Evolutionary conservation across 1,140 invertebrate genomes (phyloP), one percentile per base, ranked within the genome.

Genomic region (Caenorhabditis latens): DNA sequence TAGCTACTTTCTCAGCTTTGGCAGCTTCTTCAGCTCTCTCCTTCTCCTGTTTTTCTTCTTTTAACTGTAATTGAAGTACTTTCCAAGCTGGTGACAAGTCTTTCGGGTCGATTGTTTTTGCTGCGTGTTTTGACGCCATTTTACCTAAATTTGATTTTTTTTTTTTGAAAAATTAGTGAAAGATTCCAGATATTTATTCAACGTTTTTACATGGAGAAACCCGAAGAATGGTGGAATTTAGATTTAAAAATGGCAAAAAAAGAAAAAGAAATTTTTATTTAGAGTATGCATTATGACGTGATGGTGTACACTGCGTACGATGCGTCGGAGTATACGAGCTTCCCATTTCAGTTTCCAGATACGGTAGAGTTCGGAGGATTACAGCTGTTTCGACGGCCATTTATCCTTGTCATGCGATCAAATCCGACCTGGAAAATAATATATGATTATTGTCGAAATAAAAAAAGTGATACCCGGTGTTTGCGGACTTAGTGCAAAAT

Each of bases 61-160:
- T 84, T 14, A 88, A 11, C 53, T 88, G 85, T 84, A 88, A 85
- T 61, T 85, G 87, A 13, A 88, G 84, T 8, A 88, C 84, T 46
- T 88, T 88, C 87, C 87, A 88, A 7, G 83, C 84, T 3, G 87
- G 87, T 6, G 87, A 84, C 24, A 88, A 32, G 13, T 88, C 87
- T 40, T 84, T 85, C 40, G 84, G 50, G 24, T 88, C 87, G 1
- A 88, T 48, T 42, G 61, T 71, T 24, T 84, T 79, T 14, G 86
- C 82, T 16, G 82, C 63, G 19, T 53, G 46, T 53, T 85, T 75
- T 32, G 55, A 75, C 4, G 61, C 58, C 65, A 75, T 67, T 55
- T 65, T 42, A 61, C 21, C 40, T 58, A 53, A 42, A 24, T 24
- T 21, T 4, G 21, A 32, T 40, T 32, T 32, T 32, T 32, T 32